Conservation (phyloP, 2,888 invertebrate species). For the Heliconius aoede region DNA sequence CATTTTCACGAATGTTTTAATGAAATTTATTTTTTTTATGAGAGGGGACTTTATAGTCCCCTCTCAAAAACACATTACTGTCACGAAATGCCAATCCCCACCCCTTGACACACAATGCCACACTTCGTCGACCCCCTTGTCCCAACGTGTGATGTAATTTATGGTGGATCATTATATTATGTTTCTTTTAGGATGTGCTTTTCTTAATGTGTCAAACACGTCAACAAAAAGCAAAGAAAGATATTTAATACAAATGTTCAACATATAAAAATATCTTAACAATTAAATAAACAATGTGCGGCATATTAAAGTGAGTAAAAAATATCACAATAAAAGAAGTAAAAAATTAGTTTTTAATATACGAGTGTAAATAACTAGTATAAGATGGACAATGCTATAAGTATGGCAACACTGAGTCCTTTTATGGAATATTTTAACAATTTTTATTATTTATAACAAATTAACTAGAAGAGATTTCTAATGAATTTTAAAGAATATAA, state of each 20-base stretch:
- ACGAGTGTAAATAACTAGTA: neutral
- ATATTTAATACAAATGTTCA: neutral
- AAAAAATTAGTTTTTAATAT: neutral
- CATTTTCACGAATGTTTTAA: too few species aligned
- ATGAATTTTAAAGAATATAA: neutral
- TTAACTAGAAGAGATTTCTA: neutral
- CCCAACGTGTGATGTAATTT: too few species aligned
- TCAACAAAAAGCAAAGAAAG: neutral
- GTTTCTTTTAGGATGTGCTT: too few species aligned
- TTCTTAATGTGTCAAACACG: too few species aligned
- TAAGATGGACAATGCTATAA: constrained; percentile 8
- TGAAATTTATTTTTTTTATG: too few species aligned
- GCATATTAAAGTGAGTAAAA: neutral
- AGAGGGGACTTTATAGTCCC: too few species aligned
- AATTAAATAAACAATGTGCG: constrained; percentile 17
- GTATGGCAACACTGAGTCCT: constrained; percentile 27
- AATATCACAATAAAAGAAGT: neutral
- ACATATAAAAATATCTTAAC: neutral
- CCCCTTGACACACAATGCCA: too few species aligned
- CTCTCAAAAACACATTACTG: too few species aligned
- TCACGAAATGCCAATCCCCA: too few species aligned
- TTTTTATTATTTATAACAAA: too few species aligned
- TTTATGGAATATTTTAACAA: neutral
- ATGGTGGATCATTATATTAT: too few species aligned
- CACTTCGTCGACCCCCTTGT: too few species aligned